These are phyloP conservation scores for Chelidonichthys spinosus DNA, from an alignment of 2,797 vertebrate species.

Conservation along the genomic window DNA sequence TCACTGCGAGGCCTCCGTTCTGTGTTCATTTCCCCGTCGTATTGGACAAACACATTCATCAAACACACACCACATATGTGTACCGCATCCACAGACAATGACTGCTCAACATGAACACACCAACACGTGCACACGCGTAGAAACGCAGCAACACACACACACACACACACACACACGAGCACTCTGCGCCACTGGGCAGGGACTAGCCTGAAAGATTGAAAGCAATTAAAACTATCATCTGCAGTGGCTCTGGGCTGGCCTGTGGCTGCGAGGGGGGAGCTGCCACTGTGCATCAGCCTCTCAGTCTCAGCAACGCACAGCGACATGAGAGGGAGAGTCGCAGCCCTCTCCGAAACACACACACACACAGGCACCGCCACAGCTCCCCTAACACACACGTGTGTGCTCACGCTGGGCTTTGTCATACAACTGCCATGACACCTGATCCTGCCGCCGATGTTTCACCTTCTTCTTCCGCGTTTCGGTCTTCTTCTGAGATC, in stretches of 20 bases:
- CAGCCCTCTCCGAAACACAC: constrained; percentile 63
- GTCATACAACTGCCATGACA: constrained; percentile 48
- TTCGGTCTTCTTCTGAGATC: constrained; percentile 27
- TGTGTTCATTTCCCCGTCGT: constrained; percentile 65
- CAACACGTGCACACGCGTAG: constrained; percentile 25
- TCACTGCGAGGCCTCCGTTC: constrained; percentile 72
- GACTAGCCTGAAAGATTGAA: constrained; percentile 95
- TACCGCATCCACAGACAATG: constrained; percentile 61
- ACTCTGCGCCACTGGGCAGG: constrained; percentile 86
- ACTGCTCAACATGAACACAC: constrained; percentile 45
- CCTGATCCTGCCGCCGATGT: constrained; percentile 40
- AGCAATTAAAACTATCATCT: constrained; percentile 99
- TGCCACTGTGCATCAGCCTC: constrained; percentile 94
- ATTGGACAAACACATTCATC: constrained; percentile 76
- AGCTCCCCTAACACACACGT: background rate
- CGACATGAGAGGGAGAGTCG: constrained; percentile 77
- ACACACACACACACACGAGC: constrained; percentile 65
- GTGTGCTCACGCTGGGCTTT: constrained; percentile 41
- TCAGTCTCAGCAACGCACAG: constrained; percentile 77
- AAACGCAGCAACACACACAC: constrained; percentile 34
- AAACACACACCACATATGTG: constrained; percentile 73
- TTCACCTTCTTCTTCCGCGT: constrained; percentile 42
- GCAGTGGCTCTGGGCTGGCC: constrained; percentile 95
- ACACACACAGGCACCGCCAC: constrained; percentile 61
- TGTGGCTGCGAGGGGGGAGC: constrained; percentile 91